phyloP scores from a whole-genome alignment of 2,888 invertebrate species.

The Drosophila putrida region DNA sequence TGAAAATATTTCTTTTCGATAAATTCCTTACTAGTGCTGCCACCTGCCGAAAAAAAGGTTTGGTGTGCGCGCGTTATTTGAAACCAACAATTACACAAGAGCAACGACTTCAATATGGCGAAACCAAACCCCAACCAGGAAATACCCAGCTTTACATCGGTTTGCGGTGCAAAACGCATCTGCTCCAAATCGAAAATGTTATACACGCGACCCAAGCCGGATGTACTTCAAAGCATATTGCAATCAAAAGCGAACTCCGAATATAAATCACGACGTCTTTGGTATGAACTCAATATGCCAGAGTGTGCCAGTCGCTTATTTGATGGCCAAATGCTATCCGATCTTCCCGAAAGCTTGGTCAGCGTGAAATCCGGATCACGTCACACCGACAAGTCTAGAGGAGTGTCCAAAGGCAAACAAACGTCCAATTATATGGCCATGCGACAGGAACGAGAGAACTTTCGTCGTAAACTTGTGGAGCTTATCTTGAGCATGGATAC shows the following conservation, averaged over 20 bases:
- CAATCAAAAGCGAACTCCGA: slow-evolving; percentile 84
- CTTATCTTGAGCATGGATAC: slow-evolving; percentile 88
- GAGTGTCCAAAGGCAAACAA: slow-evolving; percentile 85
- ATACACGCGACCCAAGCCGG: slow-evolving; percentile 82
- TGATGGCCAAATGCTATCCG: slow-evolving; percentile 86
- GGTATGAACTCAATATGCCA: slow-evolving; percentile 85
- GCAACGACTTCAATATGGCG: slow-evolving; percentile 34
- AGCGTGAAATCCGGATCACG: slow-evolving; percentile 62
- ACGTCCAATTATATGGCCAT: slow-evolving; percentile 88
- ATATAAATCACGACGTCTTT: slow-evolving; percentile 82
- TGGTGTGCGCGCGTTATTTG: slow-evolving; percentile 34
- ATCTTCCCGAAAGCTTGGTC: slow-evolving; percentile 88
- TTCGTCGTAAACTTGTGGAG: slow-evolving; percentile 91
- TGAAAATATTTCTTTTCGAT: slow-evolving; percentile 36
- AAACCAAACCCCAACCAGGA: slow-evolving; percentile 67
- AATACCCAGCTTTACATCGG: slow-evolving; percentile 67
- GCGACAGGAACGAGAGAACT: slow-evolving; percentile 92
- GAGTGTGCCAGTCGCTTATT: slow-evolving; percentile 82
- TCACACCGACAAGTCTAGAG: slow-evolving; percentile 73
- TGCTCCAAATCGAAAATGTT: slow-evolving; percentile 78
- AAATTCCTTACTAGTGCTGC: slow-evolving; percentile 39
- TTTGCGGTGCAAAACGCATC: slow-evolving; percentile 70
- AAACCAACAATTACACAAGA: slow-evolving; percentile 24
- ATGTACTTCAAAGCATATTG: slow-evolving; percentile 77
- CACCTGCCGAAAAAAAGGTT: slow-evolving; percentile 21